Percentiles rank a stretch among this genome's conserved stretches.
phyloP scores from a whole-genome alignment of 2,113 vertebrate genomes.

The Lasiurus borealis region DNA sequence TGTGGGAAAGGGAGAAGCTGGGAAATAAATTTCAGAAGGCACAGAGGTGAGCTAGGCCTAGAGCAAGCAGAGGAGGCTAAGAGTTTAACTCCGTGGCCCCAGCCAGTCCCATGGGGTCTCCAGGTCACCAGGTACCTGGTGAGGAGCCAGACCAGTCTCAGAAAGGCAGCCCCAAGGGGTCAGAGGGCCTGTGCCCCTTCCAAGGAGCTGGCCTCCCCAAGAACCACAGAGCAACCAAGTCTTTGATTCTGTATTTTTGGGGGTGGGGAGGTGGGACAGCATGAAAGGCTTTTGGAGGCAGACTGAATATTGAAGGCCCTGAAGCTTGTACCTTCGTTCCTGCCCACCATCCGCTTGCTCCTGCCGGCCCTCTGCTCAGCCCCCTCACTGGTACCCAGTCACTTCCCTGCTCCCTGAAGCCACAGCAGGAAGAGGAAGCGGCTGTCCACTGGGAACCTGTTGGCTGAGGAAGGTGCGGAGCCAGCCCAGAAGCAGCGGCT shows the following conservation, averaged over 20 bases:
- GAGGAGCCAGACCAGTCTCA: neutral
- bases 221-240: neutral
- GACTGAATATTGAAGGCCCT: neutral
- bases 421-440: slow-evolving; percentile 65
- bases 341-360: neutral
- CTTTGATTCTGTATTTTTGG: neutral
- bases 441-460: slow-evolving; percentile 77
- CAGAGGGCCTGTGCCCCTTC: neutral
- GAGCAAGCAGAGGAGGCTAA: neutral
- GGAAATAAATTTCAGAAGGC: neutral
- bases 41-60: neutral
- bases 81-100: neutral
- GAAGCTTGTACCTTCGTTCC: neutral
- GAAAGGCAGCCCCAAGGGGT: neutral
- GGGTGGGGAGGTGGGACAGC: accelerated
- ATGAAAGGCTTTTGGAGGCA: neutral
- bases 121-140: neutral
- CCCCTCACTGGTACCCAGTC: slow-evolving; percentile 58
- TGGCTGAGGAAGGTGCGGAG: slow-evolving; percentile 76
- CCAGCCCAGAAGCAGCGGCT: slow-evolving; percentile 71
- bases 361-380: neutral
- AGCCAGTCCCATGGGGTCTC: neutral
- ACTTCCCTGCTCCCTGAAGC: slow-evolving; percentile 61
- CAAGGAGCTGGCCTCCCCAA: neutral
- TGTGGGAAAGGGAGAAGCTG: neutral